A percentile compares a stretch with the other conserved stretches of the same genome.
phyloP scores from a whole-genome alignment of 2,797 vertebrate genomes.

The Orestias chungarensis region DNA sequence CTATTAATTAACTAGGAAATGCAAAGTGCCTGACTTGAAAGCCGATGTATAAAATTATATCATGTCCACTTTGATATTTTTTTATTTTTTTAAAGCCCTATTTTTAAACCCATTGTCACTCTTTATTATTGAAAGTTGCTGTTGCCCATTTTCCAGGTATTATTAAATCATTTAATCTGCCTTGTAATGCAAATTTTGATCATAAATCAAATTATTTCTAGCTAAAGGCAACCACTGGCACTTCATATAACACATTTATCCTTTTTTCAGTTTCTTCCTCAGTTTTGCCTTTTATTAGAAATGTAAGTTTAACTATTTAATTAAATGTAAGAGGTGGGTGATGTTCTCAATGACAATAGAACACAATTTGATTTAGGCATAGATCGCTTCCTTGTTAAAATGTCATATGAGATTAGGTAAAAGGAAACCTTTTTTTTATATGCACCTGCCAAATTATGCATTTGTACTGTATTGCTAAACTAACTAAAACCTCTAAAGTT shows the following conservation, averaged over 20 bases:
- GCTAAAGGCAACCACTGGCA: slow-evolving; percentile 50
- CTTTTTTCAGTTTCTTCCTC: slow-evolving; percentile 25
- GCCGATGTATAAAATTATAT: slow-evolving; percentile 81
- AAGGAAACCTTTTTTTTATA: slow-evolving; percentile 6
- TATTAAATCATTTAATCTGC: slow-evolving; percentile 65
- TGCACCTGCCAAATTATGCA: slow-evolving; percentile 9
- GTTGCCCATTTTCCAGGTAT: slow-evolving; percentile 57
- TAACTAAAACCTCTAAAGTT: slow-evolving; percentile 8
- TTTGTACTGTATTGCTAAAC: background rate
- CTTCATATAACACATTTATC: slow-evolving; percentile 22
- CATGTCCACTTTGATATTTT: slow-evolving; percentile 81
- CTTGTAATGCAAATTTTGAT: slow-evolving; percentile 63
- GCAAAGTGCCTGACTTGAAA: slow-evolving; percentile 82
- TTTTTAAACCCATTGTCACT: slow-evolving; percentile 57
- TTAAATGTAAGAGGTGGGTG: slow-evolving; percentile 45
- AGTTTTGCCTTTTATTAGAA: slow-evolving; percentile 42
- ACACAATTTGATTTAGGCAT: slow-evolving; percentile 14
- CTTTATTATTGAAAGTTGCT: slow-evolving; percentile 46
- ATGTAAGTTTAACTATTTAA: slow-evolving; percentile 36
- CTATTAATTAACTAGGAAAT: slow-evolving; percentile 87
- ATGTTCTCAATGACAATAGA: slow-evolving; percentile 34
- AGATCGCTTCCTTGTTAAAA: slow-evolving; percentile 22
- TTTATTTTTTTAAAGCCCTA: slow-evolving; percentile 57
- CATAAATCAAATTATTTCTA: slow-evolving; percentile 51
- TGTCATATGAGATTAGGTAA: slow-evolving; percentile 23